Percentiles rank a stretch among this genome's conserved stretches.
Evolutionary conservation across 2,888 invertebrate species (phyloP).

Genomic region (Drosophila pseudotalamancana): DNA sequence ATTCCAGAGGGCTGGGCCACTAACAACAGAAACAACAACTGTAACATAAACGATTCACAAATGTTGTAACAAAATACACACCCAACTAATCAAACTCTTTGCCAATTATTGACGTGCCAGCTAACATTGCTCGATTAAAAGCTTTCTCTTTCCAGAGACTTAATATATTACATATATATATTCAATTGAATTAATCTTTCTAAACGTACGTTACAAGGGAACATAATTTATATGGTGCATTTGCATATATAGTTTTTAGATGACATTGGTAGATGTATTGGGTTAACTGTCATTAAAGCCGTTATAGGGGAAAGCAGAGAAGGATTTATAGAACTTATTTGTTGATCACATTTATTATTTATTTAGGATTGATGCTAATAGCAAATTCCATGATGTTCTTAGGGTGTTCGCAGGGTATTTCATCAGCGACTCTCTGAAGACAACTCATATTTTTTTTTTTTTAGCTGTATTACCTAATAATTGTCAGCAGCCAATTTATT

Average conservation of each 20-base stretch:
- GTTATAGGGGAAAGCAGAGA: no score
- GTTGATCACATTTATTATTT: no score
- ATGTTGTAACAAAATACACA: constrained; percentile 42
- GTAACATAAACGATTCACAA: constrained; percentile 9
- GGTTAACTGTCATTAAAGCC: no score
- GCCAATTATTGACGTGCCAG: constrained; percentile 45
- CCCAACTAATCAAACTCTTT: constrained; percentile 51
- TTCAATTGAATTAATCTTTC: background rate
- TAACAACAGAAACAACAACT: background rate
- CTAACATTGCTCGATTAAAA: constrained; percentile 22
- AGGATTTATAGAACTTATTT: no score
- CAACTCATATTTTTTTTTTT: background rate
- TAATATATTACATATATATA: background rate
- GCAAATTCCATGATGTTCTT: no score
- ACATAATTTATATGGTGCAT: no score
- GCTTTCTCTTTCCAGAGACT: constrained; percentile 39
- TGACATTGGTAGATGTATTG: no score
- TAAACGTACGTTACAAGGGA: no score
- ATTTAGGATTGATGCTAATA: no score
- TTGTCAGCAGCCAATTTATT: constrained; percentile 3
- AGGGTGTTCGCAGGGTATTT: background rate
- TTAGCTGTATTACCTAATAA: background rate
- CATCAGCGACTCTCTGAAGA: background rate
- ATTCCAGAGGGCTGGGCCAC: constrained; percentile 40
- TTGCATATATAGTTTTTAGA: no score